phyloP scores from a whole-genome alignment of 1,140 invertebrate species.

The Halotydeus destructor region DNA sequence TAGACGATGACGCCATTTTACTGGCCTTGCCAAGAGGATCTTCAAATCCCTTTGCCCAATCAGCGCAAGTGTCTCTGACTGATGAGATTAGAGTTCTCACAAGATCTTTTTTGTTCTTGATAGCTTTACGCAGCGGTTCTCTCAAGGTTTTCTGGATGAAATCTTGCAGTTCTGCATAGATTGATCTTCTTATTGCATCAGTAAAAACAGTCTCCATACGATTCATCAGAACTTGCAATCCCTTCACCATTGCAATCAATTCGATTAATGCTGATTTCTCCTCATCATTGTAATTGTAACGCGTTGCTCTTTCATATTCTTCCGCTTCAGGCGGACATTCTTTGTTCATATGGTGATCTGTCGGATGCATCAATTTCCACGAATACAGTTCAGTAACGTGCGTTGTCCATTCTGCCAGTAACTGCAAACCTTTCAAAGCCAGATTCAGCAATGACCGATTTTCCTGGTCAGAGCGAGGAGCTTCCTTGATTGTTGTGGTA shows the following conservation, averaged over 20 bases:
- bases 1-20: slow-evolving; percentile 30
- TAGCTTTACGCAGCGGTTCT: slow-evolving; percentile 83
- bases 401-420: slow-evolving; percentile 88
- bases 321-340: slow-evolving; percentile 91
- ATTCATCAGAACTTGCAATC: slow-evolving; percentile 87
- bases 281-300: slow-evolving; percentile 91
- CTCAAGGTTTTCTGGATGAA: slow-evolving; percentile 78
- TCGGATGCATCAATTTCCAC: slow-evolving; percentile 94
- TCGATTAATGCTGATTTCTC: slow-evolving; percentile 97
- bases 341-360: slow-evolving; percentile 87
- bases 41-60: slow-evolving; percentile 81
- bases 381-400: slow-evolving; percentile 93
- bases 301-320: slow-evolving; percentile 92
- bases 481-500: slow-evolving; percentile 80
- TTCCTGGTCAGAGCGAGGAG: slow-evolving; percentile 61
- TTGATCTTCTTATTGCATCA: slow-evolving; percentile 77
- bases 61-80: slow-evolving; percentile 83
- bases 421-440: slow-evolving; percentile 69
- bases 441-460: slow-evolving; percentile 81
- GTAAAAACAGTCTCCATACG: slow-evolving; percentile 94
- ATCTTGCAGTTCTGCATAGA: slow-evolving; percentile 92
- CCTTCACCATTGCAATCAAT: slow-evolving; percentile 98
- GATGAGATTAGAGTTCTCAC: slow-evolving; percentile 81
- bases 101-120: slow-evolving; percentile 95
- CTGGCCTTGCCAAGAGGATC: slow-evolving; percentile 87